phyloP scores from a whole-genome alignment of 2,797 vertebrate genomes.

The Botia kubotai region DNA sequence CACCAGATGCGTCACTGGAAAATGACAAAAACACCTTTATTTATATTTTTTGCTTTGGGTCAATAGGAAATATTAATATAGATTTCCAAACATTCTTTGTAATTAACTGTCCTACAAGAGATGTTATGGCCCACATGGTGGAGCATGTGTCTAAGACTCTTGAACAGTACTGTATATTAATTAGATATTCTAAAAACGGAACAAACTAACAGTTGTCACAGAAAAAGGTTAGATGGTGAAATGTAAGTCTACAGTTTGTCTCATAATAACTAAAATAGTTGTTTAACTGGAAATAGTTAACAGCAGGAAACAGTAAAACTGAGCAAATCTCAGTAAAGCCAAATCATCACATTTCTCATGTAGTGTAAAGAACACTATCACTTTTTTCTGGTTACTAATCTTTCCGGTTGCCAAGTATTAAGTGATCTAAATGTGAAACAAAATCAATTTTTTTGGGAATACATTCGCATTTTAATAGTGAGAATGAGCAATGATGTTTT shows the following conservation, averaged over 20 bases:
- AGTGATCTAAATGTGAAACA: slow-evolving; percentile 4
- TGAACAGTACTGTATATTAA: background rate
- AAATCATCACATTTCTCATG: background rate
- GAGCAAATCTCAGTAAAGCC: background rate
- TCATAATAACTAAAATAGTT: slow-evolving; percentile 33
- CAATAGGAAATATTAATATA: too few relatives aligned
- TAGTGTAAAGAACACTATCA: slow-evolving; percentile 14
- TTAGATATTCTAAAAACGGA: background rate
- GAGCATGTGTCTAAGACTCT: background rate
- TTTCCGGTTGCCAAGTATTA: slow-evolving; percentile 2
- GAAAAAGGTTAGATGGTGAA: slow-evolving; percentile 7
- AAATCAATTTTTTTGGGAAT: background rate
- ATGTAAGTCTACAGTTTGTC: slow-evolving; percentile 4
- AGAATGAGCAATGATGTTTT: slow-evolving; percentile 27
- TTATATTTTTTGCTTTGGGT: too few relatives aligned
- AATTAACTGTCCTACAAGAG: too few relatives aligned
- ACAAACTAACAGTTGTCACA: slow-evolving; percentile 14
- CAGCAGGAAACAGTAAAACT: slow-evolving; percentile 12
- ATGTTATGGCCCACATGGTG: background rate
- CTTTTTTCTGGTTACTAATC: slow-evolving; percentile 30
- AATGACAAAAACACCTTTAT: too few relatives aligned
- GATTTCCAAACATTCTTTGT: too few relatives aligned
- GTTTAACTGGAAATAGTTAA: background rate
- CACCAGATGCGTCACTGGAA: too few relatives aligned
- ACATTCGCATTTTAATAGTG: slow-evolving; percentile 39